These are phyloP conservation scores for Phytoseiulus persimilis DNA, from an alignment of 2,888 invertebrate genomes.

Conservation along the genomic window DNA sequence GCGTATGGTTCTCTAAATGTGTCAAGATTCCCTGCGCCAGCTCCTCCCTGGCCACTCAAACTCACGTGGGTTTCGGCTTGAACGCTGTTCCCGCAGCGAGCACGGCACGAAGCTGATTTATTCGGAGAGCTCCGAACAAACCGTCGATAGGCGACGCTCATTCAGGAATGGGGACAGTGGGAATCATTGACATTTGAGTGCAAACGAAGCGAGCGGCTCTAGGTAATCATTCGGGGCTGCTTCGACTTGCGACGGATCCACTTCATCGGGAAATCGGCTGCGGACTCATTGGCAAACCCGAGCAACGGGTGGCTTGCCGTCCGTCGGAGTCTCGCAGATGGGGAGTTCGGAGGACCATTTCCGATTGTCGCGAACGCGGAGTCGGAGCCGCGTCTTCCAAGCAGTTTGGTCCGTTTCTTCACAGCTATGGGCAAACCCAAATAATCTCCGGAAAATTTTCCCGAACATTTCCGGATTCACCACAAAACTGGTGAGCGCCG, in stretches of 20 bases:
- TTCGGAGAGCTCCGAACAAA: background rate
- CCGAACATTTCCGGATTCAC: background rate
- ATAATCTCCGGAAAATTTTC: background rate
- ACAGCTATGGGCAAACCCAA: too few species aligned
- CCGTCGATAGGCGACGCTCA: background rate
- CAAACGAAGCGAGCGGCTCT: background rate
- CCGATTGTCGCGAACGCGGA: too few species aligned
- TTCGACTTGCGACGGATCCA: background rate
- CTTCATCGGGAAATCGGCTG: background rate
- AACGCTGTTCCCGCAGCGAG: background rate
- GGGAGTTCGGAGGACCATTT: too few species aligned
- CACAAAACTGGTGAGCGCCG: background rate
- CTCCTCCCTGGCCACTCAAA: too few species aligned
- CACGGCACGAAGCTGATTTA: background rate
- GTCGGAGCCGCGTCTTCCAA: too few species aligned
- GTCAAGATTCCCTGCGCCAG: too few species aligned
- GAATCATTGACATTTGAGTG: background rate
- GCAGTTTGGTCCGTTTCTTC: too few species aligned
- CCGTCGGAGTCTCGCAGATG: background rate
- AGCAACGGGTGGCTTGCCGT: background rate
- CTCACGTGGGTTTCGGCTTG: too few species aligned
- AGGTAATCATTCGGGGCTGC: background rate
- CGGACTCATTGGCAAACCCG: background rate
- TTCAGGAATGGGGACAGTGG: background rate
- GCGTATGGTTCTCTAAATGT: too few species aligned